Percentiles rank a stretch among this genome's conserved stretches.
These are phyloP conservation scores for Camelus dromedarius DNA, from an alignment of 2,113 vertebrate species.

Conservation along the genomic window DNA sequence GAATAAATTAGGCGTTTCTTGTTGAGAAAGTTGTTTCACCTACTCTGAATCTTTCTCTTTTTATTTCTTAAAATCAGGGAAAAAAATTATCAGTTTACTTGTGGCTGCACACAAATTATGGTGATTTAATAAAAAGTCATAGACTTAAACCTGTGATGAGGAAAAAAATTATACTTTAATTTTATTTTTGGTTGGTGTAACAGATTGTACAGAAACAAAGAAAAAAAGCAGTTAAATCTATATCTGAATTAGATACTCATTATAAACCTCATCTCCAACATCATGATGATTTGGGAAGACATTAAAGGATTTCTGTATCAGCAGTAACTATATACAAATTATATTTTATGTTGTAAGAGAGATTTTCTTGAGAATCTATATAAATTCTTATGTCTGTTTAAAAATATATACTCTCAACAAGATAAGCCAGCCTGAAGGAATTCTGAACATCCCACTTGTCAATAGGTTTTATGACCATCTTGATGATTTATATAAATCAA, in stretches of 20 bases:
- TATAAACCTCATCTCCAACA: not conserved
- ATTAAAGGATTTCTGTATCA: not conserved
- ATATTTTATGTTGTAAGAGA: not conserved
- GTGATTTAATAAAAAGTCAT: not conserved
- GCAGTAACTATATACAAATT: not conserved
- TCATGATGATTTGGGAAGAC: not conserved
- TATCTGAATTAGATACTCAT: not conserved
- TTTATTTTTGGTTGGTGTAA: not conserved
- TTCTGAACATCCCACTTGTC: slow-evolving; percentile 16
- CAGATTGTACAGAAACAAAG: not conserved
- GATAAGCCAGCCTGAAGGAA: not conserved
- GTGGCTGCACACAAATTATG: not conserved
- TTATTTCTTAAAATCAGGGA: not conserved
- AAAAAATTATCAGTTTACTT: not conserved
- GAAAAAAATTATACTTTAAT: not conserved
- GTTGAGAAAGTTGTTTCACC: not conserved
- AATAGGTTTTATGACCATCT: not conserved
- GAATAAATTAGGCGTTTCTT: not conserved
- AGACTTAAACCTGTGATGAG: not conserved
- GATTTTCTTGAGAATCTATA: not conserved
- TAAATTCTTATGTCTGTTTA: not conserved
- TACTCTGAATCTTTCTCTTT: not conserved
- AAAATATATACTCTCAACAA: not conserved
- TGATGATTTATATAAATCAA: slow-evolving; percentile 5
- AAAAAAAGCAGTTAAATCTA: not conserved